Evolutionary conservation across 1,140 invertebrate genomes (phyloP).

Genomic region (Caligus rogercresseyi): DNA sequence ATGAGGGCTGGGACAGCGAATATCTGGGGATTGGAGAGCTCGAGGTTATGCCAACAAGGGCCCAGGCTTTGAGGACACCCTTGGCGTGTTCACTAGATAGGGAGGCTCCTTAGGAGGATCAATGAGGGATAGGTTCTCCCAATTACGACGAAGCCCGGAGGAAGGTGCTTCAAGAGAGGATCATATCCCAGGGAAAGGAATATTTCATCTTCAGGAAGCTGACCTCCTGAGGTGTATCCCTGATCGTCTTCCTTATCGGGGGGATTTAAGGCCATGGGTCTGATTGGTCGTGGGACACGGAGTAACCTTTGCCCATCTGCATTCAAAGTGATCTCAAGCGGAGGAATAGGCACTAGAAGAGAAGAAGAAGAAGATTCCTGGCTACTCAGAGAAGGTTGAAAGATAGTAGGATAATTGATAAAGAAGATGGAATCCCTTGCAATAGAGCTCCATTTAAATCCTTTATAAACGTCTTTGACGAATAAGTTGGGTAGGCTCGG

Average conservation of each 20-base stretch:
- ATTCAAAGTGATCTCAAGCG: neutral
- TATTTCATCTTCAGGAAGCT: neutral
- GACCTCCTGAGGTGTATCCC: neutral
- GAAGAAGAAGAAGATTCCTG: neutral
- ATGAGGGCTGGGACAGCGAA: neutral
- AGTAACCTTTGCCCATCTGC: neutral
- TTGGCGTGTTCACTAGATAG: neutral
- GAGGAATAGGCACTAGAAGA: neutral
- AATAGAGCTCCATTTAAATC: neutral
- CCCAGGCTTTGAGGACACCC: neutral
- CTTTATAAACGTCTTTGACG: neutral
- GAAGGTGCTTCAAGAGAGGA: neutral
- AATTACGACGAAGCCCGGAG: neutral
- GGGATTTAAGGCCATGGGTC: neutral
- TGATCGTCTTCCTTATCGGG: neutral
- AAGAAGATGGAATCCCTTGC: neutral
- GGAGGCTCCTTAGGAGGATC: neutral
- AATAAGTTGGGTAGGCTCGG: neutral
- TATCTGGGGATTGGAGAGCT: neutral
- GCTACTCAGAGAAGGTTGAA: too few relatives aligned
- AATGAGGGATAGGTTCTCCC: neutral
- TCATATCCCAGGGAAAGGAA: neutral
- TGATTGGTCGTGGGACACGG: neutral
- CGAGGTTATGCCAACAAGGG: neutral
- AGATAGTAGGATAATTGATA: neutral